Evolutionary conservation across 2,113 vertebrate species (phyloP).

Genomic region (Eupsittula cactorum): DNA sequence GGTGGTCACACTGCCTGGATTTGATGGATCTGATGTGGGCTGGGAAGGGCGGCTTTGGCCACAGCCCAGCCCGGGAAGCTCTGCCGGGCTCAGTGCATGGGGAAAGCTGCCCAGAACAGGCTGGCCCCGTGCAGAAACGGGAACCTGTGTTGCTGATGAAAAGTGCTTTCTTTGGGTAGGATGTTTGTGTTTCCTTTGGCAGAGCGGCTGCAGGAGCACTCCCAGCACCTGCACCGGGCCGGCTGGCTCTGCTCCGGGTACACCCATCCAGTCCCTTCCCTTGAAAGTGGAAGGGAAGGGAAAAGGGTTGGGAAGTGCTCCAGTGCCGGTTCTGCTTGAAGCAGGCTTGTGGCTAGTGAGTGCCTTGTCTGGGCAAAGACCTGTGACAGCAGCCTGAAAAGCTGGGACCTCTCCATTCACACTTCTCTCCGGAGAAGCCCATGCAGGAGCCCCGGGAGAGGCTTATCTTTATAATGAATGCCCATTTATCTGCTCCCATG

Average conservation of each 20-base stretch:
- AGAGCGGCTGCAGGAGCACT: neutral
- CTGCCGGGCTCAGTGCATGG: neutral
- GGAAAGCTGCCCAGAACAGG: conserved; percentile 41
- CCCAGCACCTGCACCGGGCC: neutral
- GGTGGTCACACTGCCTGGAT: rapidly evolving
- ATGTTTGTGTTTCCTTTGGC: conserved; percentile 66
- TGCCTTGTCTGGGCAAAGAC: neutral
- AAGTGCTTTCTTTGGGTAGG: conserved; percentile 59
- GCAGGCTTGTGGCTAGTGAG: neutral
- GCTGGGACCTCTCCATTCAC: neutral
- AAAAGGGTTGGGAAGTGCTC: neutral
- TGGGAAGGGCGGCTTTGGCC: neutral
- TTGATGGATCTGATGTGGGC: neutral
- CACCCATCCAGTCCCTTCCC: neutral
- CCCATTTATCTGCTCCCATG: rapidly evolving
- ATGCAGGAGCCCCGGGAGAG: neutral
- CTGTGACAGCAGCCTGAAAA: neutral
- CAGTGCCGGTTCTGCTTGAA: neutral
- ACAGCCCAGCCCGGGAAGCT: neutral
- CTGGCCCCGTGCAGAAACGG: conserved; percentile 21
- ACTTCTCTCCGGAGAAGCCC: neutral
- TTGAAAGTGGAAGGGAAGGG: neutral
- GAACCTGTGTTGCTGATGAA: conserved; percentile 52
- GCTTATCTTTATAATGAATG: neutral
- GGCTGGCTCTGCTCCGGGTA: neutral